Percentiles rank a stretch among this genome's conserved stretches.
phyloP scores from a whole-genome alignment of 1,140 invertebrate species.

The Drosophila saltans region DNA sequence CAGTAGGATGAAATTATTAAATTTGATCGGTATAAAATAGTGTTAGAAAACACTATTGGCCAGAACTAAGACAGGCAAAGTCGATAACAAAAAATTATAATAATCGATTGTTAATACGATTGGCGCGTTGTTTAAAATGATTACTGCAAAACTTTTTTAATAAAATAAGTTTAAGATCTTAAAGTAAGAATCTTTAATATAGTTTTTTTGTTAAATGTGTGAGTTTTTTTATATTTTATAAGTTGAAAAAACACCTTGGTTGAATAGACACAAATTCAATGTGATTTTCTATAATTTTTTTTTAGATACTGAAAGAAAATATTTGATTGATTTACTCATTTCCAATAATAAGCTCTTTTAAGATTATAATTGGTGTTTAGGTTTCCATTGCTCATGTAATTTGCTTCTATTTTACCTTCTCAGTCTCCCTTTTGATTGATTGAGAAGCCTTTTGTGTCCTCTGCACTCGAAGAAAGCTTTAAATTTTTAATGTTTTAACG shows the following conservation, averaged over 20 bases:
- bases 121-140: no score
- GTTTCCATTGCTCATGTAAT: constrained; percentile 7
- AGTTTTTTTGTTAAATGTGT: neutral
- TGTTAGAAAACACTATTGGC: no score
- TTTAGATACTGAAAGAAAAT: neutral
- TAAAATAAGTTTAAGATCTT: no score
- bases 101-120: no score
- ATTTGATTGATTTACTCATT: neutral
- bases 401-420: constrained; percentile 2
- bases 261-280: neutral
- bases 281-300: neutral
- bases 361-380: constrained; percentile 6
- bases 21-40: no score
- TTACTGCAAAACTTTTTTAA: neutral
- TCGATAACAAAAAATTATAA: neutral
- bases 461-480: constrained; percentile 9
- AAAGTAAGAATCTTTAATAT: neutral
- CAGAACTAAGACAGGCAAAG: neutral
- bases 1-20: no score
- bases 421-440: neutral
- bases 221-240: neutral
- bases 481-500: constrained; percentile 63
- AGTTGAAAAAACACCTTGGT: no score
- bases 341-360: neutral
- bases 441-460: constrained; percentile 5